A percentile compares a stretch with the other conserved stretches of the same genome.
Conservation (phyloP, 2,113 vertebrate genomes). For the Paratilapia polleni region DNA sequence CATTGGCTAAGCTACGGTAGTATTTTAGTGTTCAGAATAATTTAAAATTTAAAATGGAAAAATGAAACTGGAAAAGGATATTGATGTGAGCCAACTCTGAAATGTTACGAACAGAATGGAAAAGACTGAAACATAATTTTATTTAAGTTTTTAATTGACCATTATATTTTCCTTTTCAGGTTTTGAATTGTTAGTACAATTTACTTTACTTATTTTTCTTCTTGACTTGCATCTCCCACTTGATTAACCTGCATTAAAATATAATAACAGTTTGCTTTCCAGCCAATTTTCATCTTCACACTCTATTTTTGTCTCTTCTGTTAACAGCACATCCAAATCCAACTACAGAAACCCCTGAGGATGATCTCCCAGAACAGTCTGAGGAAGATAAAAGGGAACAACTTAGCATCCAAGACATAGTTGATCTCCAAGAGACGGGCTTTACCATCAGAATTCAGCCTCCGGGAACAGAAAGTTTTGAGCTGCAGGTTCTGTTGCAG, state of each 20-base stretch:
- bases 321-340: conserved; percentile 22
- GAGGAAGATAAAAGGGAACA: conserved; percentile 78
- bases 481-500: conserved; percentile 85
- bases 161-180: too few relatives aligned
- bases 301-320: neutral
- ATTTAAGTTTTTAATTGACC: too few relatives aligned
- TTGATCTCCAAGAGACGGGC: conserved; percentile 87
- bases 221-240: neutral
- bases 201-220: neutral
- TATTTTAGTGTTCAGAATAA: neutral
- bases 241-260: neutral
- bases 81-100: neutral
- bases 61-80: too few relatives aligned
- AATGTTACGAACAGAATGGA: neutral
- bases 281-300: neutral
- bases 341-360: conserved; percentile 58
- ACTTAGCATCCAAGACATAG: conserved; percentile 85
- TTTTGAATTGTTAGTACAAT: neutral
- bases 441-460: conserved; percentile 91
- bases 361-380: conserved; percentile 67
- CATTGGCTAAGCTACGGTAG: neutral
- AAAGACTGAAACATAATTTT: neutral
- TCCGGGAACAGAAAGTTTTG: conserved; percentile 88
- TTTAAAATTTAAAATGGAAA: neutral
- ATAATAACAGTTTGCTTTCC: neutral